Evolutionary conservation across 2,888 invertebrate species (phyloP), one percentile per base, ranked within the genome.

Genomic region (Phorcus lineatus): DNA sequence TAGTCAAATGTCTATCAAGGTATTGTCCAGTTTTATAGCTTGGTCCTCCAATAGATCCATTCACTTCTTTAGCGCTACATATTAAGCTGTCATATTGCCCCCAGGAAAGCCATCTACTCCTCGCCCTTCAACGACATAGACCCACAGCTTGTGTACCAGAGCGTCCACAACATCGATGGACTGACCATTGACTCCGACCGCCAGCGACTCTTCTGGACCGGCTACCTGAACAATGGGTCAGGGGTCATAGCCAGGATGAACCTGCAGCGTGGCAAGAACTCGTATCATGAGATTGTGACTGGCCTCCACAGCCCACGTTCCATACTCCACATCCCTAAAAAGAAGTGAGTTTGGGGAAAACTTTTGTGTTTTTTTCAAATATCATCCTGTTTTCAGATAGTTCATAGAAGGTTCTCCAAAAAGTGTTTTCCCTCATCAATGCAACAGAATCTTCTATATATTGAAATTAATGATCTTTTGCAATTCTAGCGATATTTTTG

Each of bases 171-270:
- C 57, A 84, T 89, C 22, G 87, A 86, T 31, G 88, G 88, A 1
- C 66, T 90, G 67, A 84, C 85, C 2, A 80, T 90, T 31, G 88
- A 89, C 76, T 28, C 83, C 3, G 80, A 84, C 7, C 82, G 84
- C 52, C 87, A 88, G 77, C 82, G 86, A 17, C 80, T 90, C 2
- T 90, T 86, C 82, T 90, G 90, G 89, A 87, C 90, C 4, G 88
- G 85, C 70, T 77, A 84, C 77, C 57, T 74, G 62, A 82, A 79
- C 52, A 84, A 84, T 19, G 83, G 83, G 4, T 80, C 81, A 19
- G 88, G 88, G 28, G 82, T 85, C 54, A 88, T 91, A 19, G 88
- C 87, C 11, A 84, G 86, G 36, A 80, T 90, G 53, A 86, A 85
- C 74, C 74, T 89, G 7, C 83, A 85, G 28, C 83, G 84, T 13